phyloP scores from a whole-genome alignment of 2,797 vertebrate species.

The Enteromius thamalakanensis region DNA sequence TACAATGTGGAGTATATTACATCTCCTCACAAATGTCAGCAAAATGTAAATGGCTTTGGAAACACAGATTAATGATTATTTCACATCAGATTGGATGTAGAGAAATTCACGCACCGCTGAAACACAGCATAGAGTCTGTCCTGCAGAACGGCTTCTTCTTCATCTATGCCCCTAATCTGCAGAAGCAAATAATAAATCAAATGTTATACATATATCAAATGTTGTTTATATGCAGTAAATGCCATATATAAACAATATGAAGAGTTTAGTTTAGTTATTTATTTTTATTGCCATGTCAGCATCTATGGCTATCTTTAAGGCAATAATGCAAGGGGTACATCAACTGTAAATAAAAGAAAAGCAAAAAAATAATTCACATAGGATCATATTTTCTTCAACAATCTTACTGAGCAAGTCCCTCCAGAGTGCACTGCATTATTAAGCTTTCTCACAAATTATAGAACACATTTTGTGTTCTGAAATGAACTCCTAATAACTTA shows the following conservation, averaged over 20 bases:
- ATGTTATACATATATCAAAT: constrained; percentile 8
- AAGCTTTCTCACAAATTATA: not conserved
- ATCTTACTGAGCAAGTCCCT: not conserved
- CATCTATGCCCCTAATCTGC: constrained; percentile 68
- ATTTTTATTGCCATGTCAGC: not conserved
- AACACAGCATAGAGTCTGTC: constrained; percentile 70
- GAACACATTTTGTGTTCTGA: too few species aligned
- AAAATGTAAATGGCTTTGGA: constrained; percentile 71
- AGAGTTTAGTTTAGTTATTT: not conserved
- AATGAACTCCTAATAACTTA: not conserved
- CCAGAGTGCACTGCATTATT: not conserved
- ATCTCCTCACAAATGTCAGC: constrained; percentile 68
- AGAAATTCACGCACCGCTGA: constrained; percentile 73
- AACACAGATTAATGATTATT: constrained; percentile 74
- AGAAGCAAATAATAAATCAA: constrained; percentile 15
- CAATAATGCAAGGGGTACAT: not conserved
- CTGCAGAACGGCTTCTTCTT: constrained; percentile 65
- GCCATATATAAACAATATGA: not conserved
- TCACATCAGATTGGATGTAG: constrained; percentile 69
- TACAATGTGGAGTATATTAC: constrained; percentile 75
- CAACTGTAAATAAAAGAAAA: not conserved
- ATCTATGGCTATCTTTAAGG: not conserved
- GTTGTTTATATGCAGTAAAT: not conserved
- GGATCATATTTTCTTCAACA: not conserved
- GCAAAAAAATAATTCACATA: not conserved